Conservation (phyloP, 2,888 invertebrate species). For the Rhopalosiphum nymphaeae region DNA sequence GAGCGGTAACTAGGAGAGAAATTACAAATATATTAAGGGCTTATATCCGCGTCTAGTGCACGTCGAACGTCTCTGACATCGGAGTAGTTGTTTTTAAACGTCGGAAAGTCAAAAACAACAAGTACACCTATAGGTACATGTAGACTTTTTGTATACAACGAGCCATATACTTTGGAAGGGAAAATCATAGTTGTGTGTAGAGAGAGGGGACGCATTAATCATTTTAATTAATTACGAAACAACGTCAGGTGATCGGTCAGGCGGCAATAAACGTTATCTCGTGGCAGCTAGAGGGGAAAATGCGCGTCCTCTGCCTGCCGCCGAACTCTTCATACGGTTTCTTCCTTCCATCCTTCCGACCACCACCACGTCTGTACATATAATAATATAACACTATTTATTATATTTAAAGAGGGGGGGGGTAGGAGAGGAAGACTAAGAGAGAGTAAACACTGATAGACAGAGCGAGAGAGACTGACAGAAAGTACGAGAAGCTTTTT, state of each 20-base stretch:
- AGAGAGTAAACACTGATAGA: too few species aligned
- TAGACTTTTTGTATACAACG: not conserved
- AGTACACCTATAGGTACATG: not conserved
- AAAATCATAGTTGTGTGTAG: not conserved
- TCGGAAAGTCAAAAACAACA: conserved; percentile 34
- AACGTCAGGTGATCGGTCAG: conserved; percentile 58
- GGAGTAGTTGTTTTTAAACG: conserved; percentile 15
- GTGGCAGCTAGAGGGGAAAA: not conserved
- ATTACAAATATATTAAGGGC: not conserved
- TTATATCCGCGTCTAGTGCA: not conserved
- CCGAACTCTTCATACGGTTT: not conserved
- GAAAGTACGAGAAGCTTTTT: not conserved
- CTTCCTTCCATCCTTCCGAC: not conserved
- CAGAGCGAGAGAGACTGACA: too few species aligned
- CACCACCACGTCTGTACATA: not conserved
- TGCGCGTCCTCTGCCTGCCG: not conserved
- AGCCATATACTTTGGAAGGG: not conserved
- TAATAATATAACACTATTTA: not conserved
- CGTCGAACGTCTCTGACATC: not conserved
- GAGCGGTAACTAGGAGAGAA: not conserved
- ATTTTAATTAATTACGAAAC: conserved; percentile 63
- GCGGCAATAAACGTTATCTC: conserved; percentile 60
- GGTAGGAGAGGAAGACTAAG: not conserved
- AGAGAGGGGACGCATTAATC: conserved; percentile 28
- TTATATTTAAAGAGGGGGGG: not conserved